These are phyloP conservation scores for Cyprinodon tularosa DNA, from an alignment of 2,113 vertebrate species.

Conservation along the genomic window DNA sequence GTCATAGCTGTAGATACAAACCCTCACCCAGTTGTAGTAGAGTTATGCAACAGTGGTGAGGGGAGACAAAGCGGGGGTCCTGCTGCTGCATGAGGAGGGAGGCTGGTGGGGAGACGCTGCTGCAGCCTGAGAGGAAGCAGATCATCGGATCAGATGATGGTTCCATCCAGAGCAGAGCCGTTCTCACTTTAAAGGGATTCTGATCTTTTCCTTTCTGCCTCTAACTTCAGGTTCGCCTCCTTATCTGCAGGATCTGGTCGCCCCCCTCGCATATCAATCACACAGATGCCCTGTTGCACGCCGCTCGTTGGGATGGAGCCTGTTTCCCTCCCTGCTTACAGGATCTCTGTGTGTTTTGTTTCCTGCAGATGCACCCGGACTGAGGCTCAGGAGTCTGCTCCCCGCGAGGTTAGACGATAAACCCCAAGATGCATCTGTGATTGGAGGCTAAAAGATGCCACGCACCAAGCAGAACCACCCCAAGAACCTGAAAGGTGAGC, in stretches of 20 bases:
- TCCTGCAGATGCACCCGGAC: constrained; percentile 55
- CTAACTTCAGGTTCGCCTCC: not conserved
- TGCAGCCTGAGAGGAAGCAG: constrained; percentile 26
- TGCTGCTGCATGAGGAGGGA: not conserved
- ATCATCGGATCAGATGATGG: not conserved
- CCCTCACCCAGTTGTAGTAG: constrained; percentile 71
- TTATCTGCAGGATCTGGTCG: not conserved
- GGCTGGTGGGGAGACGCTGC: constrained; percentile 9
- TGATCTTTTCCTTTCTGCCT: not conserved
- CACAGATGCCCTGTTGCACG: not conserved
- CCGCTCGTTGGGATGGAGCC: constrained; percentile 22
- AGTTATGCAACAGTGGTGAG: constrained; percentile 73
- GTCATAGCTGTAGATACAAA: constrained; percentile 76
- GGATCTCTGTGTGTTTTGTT: not conserved
- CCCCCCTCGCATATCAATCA: not conserved
- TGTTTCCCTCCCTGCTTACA: constrained; percentile 5
- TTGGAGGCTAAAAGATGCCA: constrained; percentile 87
- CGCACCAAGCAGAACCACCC: constrained; percentile 99
- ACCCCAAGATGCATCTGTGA: constrained; percentile 74
- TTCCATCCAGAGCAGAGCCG: not conserved
- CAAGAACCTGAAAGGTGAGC: constrained; percentile 94
- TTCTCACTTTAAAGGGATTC: too few relatives aligned
- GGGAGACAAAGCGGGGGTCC: constrained; percentile 53
- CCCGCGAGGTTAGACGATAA: constrained; percentile 26
- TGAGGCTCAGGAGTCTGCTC: constrained; percentile 26